Evolutionary conservation across 2,113 vertebrate species (phyloP), one percentile per base, ranked within the genome.

Genomic region (Eulemur rufifrons): DNA sequence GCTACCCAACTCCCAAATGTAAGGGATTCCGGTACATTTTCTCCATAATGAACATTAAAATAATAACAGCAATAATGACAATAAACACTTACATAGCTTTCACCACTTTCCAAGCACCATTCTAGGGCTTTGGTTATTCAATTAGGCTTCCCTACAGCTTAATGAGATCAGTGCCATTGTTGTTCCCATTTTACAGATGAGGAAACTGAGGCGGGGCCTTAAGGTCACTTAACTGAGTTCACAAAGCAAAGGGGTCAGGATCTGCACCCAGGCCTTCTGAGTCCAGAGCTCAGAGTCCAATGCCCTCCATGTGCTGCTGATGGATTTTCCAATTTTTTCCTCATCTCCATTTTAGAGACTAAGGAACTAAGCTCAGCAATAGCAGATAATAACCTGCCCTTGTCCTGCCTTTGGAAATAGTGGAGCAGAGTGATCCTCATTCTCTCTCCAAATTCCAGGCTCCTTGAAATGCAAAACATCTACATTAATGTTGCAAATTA

Each of bases 81-180:
- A 17, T 15, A 37, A 47, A 21, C 45, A 54, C 6, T 61, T 18
- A 0, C 2, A 17, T 3, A 18, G 52, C 4, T 59, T 59, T 59
- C 21, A 9, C 6, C 6, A 2, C 17, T 34, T 21, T n/a, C 32
- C 27, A 11, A 42, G n/a, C 4, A 59, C 17, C 20, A 56, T 52
- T 15, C 45, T 12, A 8, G 7, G 15, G 32, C 17, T 76, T 23
- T 56, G 5, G 42, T 45, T 12, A 1, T 37, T 29, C 45, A 3
- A 1, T 69, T 2, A 2, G 15, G n/a, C 66, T 83, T 69, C 78
- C 66, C 10, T 8, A 17, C 10, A 11, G 15, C 39, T 32, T 23
- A n/a, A 0, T 18, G 42, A 56, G 71, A 21, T 14, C 1, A 2
- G 14, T 13, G 4, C 8, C 6, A 3, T 1, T 27, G 11, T 2